A percentile compares a stretch with the other conserved stretches of the same genome.
phyloP scores from a whole-genome alignment of 1,140 invertebrate species.

The Pachypeltis micranthus region DNA sequence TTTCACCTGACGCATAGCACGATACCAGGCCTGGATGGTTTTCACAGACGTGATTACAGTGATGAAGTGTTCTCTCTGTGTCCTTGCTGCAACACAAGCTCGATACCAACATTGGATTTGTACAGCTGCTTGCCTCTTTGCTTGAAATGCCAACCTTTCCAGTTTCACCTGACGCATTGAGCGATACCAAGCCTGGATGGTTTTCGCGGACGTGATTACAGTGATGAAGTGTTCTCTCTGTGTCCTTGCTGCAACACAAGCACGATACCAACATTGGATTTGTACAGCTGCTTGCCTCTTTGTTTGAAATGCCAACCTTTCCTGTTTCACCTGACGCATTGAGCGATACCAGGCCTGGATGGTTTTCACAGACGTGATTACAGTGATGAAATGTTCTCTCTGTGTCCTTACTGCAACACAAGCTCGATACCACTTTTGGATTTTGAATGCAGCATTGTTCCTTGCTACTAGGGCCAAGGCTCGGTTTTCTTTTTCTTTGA shows the following conservation, averaged over 20 bases:
- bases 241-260: neutral
- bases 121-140: neutral
- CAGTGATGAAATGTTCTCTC: conserved; percentile 28
- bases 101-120: conserved; percentile 13
- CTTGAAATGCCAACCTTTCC: neutral
- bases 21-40: neutral
- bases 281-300: neutral
- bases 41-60: neutral
- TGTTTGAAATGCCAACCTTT: neutral
- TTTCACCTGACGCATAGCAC: neutral
- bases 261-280: conserved; percentile 20
- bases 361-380: conserved; percentile 29
- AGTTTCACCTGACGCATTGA: neutral
- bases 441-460: conserved; percentile 37
- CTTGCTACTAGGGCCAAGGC: conserved; percentile 29
- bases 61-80: conserved; percentile 27
- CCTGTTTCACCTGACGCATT: neutral
- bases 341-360: conserved; percentile 16
- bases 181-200: neutral
- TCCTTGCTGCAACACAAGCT: neutral
- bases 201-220: conserved; percentile 29
- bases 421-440: conserved; percentile 21
- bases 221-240: conserved; percentile 28
- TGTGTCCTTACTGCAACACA: conserved; percentile 9
- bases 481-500: conserved; percentile 23